phyloP scores from a whole-genome alignment of 2,888 invertebrate genomes.

The Sycophila texana region DNA sequence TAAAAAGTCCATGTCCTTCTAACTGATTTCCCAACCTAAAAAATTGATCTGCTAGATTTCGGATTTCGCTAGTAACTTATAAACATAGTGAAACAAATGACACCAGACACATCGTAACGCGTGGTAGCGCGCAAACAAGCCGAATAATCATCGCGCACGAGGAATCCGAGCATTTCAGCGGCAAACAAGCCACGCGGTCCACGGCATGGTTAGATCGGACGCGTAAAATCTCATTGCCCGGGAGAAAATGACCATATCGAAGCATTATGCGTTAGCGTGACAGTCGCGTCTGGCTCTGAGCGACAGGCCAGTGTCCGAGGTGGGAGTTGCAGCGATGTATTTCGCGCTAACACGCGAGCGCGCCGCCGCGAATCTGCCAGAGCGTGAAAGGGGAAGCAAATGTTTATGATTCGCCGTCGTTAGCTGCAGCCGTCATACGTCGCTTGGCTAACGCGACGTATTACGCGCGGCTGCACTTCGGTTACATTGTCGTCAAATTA shows the following conservation, averaged over 20 bases:
- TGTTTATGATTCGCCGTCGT: slow-evolving; percentile 50
- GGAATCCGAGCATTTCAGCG: neutral
- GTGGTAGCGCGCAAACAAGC: too few species aligned
- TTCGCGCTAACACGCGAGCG: neutral
- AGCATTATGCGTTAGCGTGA: neutral
- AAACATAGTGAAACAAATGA: neutral
- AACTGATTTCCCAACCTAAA: too few species aligned
- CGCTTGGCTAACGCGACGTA: slow-evolving; percentile 19
- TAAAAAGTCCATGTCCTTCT: too few species aligned
- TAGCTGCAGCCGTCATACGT: slow-evolving; percentile 40
- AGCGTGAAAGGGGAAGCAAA: slow-evolving; percentile 14
- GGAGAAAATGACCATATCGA: neutral
- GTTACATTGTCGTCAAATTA: slow-evolving; percentile 54
- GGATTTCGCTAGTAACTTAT: too few species aligned
- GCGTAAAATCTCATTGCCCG: neutral
- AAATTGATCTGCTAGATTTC: too few species aligned
- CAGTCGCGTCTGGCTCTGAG: neutral
- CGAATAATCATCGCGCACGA: neutral
- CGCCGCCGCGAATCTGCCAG: neutral
- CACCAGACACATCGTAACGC: too few species aligned
- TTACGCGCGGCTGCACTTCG: slow-evolving; percentile 25
- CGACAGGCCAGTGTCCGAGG: neutral
- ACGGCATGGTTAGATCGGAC: too few species aligned
- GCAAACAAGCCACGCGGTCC: neutral
- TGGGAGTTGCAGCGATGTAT: neutral